Percentiles rank a stretch among this genome's conserved stretches.
These are phyloP conservation scores for Drosophila subsilvestris DNA, from an alignment of 2,888 invertebrate species.

Conservation along the genomic window DNA sequence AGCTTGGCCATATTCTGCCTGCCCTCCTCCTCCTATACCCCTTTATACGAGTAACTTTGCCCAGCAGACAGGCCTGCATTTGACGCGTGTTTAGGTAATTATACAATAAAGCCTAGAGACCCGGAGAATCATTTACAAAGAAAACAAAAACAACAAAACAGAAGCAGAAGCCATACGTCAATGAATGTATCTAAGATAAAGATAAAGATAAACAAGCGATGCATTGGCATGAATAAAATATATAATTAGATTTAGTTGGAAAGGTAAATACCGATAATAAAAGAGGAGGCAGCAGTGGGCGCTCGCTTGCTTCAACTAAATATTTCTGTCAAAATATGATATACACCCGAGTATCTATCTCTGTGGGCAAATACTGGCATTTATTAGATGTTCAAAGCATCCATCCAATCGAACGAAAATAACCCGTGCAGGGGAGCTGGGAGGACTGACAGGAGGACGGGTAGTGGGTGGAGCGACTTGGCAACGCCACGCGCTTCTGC, in stretches of 20 bases:
- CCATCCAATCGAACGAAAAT: conserved; percentile 58
- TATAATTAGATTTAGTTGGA: conserved; percentile 7
- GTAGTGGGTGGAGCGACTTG: conserved; percentile 54
- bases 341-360: conserved; percentile 18
- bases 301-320: no score
- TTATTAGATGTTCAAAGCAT: conserved; percentile 37
- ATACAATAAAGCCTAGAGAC: conserved; percentile 23
- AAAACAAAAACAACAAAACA: conserved; percentile 25
- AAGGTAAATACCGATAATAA: background rate
- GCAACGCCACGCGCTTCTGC: conserved; percentile 40
- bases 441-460: conserved; percentile 16
- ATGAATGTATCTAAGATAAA: conserved; percentile 6
- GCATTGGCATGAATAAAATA: conserved; percentile 19
- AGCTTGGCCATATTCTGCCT: conserved; percentile 20
- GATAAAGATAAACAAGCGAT: conserved; percentile 24
- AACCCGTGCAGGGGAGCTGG: conserved; percentile 46
- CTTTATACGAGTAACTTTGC: conserved; percentile 3
- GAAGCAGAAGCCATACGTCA: conserved; percentile 29
- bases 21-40: background rate
- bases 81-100: conserved; percentile 45
- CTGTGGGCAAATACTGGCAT: conserved; percentile 24
- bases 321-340: conserved; percentile 23
- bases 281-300: background rate
- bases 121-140: conserved; percentile 31
- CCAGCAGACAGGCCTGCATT: conserved; percentile 12